Evolutionary conservation across 2,888 invertebrate genomes (phyloP), one percentile per base, ranked within the genome.

Genomic region (Pristionchus fissidentatus): DNA sequence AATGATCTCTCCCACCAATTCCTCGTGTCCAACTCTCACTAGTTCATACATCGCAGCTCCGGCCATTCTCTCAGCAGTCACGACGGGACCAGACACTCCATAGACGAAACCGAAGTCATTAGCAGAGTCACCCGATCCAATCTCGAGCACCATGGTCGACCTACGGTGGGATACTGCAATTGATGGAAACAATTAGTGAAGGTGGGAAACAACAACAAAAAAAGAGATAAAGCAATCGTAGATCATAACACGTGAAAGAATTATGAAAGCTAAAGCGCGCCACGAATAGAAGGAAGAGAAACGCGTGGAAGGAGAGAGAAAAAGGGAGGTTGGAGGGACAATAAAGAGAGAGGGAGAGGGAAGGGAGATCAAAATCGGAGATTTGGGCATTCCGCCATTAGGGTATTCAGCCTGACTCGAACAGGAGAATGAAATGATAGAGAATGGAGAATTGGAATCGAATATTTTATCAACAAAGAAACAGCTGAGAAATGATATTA

Each of bases 1-100:
- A 94, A 98, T 99, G 94, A 98, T 98, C 94, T 98, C 98, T 87
- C 98, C 98, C 13, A 98, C 98, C 91, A 98, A 94, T 93, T 98
- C 97, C 90, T 95, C 95, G 94, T 99, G 97, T 0, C 98, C 98
- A 46, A 98, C 98, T 89, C 98, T 95, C 87, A 98, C 98, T 94
- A 99, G 93, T 94, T 98, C 98, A 95, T 98, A 98, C 98, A 98
- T 98, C 95, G 98, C 98, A n/a, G 81, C 62, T 46, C 81, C 81
- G 38, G 81, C 81, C 81, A 81, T 81, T 38, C 96, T 95, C 93
- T 98, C 97, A 87, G 98, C 98, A 86, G 97, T 98, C 77, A 99
- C 98, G 93, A 98, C 98, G 94, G 98, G 98, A 15, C 77, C 83
- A 8, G 98, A 99, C 26, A 98, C 98, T 57, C 97, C 97, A 92